Percentiles rank a stretch among this genome's conserved stretches.
Evolutionary conservation across 2,797 vertebrate genomes (phyloP).

Genomic region (Petrocephalus schoutedeni): DNA sequence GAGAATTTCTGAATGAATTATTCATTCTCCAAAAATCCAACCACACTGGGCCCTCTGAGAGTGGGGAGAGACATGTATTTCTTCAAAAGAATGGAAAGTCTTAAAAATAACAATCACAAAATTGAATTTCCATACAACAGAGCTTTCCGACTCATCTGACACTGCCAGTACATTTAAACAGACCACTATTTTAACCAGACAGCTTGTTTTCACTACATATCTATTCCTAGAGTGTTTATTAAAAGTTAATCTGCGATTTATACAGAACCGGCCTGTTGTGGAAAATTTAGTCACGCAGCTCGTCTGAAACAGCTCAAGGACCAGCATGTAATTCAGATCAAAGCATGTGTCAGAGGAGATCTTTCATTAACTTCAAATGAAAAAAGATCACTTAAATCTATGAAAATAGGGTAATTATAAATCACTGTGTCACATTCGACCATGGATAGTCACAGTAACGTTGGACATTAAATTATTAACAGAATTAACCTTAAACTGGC

Average conservation of each 20-base stretch:
- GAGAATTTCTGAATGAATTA: slow-evolving; percentile 6
- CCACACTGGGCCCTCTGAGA: background rate
- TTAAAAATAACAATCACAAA: background rate
- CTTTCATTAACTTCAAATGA: slow-evolving; percentile 5
- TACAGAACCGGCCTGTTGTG: slow-evolving; percentile 30
- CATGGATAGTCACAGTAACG: slow-evolving; percentile 14
- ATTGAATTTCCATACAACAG: background rate
- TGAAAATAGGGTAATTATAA: slow-evolving; percentile 25
- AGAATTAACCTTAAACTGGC: background rate
- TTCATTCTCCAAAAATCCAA: background rate
- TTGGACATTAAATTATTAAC: slow-evolving; percentile 27
- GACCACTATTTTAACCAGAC: slow-evolving; percentile 31
- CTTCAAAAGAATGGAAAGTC: background rate
- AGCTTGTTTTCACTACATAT: slow-evolving; percentile 23
- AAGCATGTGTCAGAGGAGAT: slow-evolving; percentile 20
- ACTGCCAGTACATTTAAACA: background rate
- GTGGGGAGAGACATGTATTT: background rate
- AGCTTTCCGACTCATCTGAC: background rate
- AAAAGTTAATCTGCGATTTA: slow-evolving; percentile 41
- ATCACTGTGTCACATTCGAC: background rate
- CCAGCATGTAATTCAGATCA: slow-evolving; percentile 37
- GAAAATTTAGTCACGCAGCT: slow-evolving; percentile 28
- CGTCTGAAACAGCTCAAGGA: slow-evolving; percentile 30
- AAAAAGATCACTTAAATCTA: slow-evolving; percentile 1
- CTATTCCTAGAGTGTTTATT: slow-evolving; percentile 34